These are phyloP conservation scores for Pachycephus smyrnensis DNA, from an alignment of 2,888 invertebrate species.

Conservation along the genomic window DNA sequence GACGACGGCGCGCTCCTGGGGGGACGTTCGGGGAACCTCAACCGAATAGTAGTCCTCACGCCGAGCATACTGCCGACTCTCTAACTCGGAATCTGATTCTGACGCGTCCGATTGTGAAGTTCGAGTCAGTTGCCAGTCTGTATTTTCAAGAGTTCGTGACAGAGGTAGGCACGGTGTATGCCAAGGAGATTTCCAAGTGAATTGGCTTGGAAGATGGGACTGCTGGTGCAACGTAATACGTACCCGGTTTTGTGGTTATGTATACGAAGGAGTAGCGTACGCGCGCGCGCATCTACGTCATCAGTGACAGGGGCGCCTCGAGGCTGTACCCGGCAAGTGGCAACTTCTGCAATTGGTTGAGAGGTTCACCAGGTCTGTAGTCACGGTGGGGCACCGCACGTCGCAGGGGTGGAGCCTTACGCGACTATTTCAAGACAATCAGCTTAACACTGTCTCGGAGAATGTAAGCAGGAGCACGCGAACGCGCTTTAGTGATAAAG, in stretches of 20 bases:
- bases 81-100: not conserved
- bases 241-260: not conserved
- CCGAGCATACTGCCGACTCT: not conserved
- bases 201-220: not conserved
- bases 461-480: not conserved
- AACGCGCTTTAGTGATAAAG: not conserved
- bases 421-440: not conserved
- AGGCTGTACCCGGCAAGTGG: conserved; percentile 1
- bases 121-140: not conserved
- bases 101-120: not conserved
- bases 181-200: not conserved
- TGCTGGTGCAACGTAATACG: not conserved
- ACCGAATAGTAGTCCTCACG: not conserved
- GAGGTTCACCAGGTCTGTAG: conserved; percentile 12
- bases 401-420: conserved; percentile 18
- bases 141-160: not conserved
- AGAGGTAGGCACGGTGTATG: not conserved
- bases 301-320: conserved; percentile 11
- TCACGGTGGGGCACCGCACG: conserved; percentile 7
- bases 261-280: not conserved
- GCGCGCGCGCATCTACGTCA: conserved; percentile 10
- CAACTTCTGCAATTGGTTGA: conserved; percentile 18
- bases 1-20: not conserved
- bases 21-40: not conserved
- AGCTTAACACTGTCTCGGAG: not conserved